A percentile compares a stretch with the other conserved stretches of the same genome.
These are phyloP conservation scores for Lagenorhynchus albirostris DNA, from an alignment of 2,113 vertebrate genomes.

Conservation along the genomic window DNA sequence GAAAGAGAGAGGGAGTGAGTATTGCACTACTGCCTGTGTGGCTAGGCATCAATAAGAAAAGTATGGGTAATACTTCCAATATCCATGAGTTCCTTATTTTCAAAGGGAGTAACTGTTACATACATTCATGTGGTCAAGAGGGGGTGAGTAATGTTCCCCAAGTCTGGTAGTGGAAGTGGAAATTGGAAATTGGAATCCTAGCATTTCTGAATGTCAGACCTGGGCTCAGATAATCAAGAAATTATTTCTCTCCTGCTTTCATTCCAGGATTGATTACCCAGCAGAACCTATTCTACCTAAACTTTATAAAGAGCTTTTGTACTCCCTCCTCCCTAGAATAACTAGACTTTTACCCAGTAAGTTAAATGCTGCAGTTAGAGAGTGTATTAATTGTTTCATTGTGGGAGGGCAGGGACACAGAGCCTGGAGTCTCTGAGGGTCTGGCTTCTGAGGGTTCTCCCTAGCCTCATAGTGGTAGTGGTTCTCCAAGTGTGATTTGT, in stretches of 20 bases:
- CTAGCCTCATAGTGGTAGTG: too few relatives aligned
- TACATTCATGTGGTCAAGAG: neutral
- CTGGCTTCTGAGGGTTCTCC: neutral
- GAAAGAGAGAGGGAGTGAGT: neutral
- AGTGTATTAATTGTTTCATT: neutral
- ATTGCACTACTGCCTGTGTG: neutral
- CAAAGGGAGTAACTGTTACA: neutral
- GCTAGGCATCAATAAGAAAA: neutral
- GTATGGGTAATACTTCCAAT: neutral
- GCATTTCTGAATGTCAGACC: neutral
- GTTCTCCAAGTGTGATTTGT: neutral
- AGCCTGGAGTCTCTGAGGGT: too few relatives aligned
- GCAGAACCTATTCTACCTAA: neutral
- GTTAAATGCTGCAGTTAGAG: neutral
- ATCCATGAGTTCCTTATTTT: neutral
- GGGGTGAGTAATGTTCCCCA: neutral
- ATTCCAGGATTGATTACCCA: neutral
- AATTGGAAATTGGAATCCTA: neutral
- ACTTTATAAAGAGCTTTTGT: neutral
- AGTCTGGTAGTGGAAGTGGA: neutral
- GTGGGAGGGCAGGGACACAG: neutral
- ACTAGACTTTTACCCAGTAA: neutral
- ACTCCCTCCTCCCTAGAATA: neutral
- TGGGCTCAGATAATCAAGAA: neutral
- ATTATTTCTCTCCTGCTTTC: neutral